These are phyloP conservation scores for Oryzias woworae DNA, from an alignment of 2,113 vertebrate genomes.

Conservation along the genomic window DNA sequence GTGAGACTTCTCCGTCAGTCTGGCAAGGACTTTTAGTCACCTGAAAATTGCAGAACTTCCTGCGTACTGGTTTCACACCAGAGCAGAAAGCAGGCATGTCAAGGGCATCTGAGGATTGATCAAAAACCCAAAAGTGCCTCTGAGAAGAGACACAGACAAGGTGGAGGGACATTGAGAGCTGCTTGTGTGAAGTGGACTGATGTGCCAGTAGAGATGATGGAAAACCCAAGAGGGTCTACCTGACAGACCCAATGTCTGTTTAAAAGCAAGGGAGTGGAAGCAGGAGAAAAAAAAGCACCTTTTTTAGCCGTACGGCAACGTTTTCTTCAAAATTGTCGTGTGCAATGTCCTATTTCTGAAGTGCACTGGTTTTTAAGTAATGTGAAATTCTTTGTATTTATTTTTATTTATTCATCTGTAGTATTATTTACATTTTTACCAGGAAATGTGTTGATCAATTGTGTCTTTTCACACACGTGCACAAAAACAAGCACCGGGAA, in stretches of 20 bases:
- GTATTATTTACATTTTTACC: slow-evolving; percentile 42
- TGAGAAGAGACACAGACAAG: slow-evolving; percentile 1
- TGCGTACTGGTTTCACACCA: slow-evolving; percentile 6
- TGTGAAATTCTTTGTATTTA: slow-evolving; percentile 47
- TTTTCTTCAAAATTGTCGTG: slow-evolving; percentile 33
- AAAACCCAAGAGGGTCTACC: slow-evolving; percentile 10
- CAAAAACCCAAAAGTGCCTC: background rate
- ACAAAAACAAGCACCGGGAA: slow-evolving; percentile 36
- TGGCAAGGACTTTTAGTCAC: background rate
- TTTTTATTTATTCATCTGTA: slow-evolving; percentile 50
- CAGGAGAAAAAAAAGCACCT: slow-evolving; percentile 41
- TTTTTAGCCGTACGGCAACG: slow-evolving; percentile 31
- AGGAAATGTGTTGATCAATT: slow-evolving; percentile 49
- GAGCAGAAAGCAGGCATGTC: background rate
- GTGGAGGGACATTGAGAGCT: background rate
- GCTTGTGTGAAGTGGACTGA: slow-evolving; percentile 16
- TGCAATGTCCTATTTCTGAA: slow-evolving; percentile 36
- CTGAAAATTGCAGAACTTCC: slow-evolving; percentile 22
- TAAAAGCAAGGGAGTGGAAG: slow-evolving; percentile 1
- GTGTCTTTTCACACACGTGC: slow-evolving; percentile 42
- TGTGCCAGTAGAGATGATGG: background rate
- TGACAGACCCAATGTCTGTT: slow-evolving; percentile 29
- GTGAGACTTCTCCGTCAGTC: slow-evolving; percentile 29
- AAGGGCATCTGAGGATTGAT: background rate
- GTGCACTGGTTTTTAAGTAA: slow-evolving; percentile 28